Evolutionary conservation across 37 sponge, comb jelly and placozoan genomes (phyloP).

Genomic region (Beroe forskalii): DNA sequence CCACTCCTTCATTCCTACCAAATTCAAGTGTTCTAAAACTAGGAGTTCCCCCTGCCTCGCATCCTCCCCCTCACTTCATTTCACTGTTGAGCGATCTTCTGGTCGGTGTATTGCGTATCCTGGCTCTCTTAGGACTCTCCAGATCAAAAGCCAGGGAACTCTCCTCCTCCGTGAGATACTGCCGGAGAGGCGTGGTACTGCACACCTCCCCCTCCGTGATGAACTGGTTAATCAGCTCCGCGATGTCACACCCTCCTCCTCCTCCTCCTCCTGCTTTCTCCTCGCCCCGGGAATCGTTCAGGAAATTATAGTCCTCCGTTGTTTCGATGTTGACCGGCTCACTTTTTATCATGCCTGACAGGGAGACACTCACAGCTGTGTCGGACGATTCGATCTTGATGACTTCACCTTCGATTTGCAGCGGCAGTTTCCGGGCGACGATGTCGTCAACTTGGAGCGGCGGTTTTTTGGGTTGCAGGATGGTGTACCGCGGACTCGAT

Average conservation of each 20-base stretch:
- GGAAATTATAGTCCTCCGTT: not conserved
- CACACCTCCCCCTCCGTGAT: slow-evolving; percentile 59
- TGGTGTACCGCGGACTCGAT: not conserved
- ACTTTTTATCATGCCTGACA: not conserved
- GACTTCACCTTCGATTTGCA: not conserved
- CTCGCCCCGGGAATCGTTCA: not conserved
- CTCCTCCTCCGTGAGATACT: slow-evolving; percentile 45
- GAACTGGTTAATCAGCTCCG: slow-evolving; percentile 40
- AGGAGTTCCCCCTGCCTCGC: not conserved
- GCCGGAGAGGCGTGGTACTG: slow-evolving; percentile 2
- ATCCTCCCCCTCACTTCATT: slow-evolving; percentile 35
- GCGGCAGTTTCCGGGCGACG: not conserved
- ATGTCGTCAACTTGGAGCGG: not conserved
- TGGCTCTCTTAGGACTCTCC: slow-evolving; percentile 27
- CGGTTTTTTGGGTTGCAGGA: not conserved
- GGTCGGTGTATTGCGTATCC: not conserved
- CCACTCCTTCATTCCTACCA: too few relatives aligned
- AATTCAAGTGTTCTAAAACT: too few relatives aligned
- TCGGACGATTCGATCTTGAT: not conserved
- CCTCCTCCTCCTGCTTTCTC: not conserved
- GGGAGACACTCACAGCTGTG: not conserved
- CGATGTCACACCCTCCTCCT: slow-evolving; percentile 36
- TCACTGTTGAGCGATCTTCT: slow-evolving; percentile 1
- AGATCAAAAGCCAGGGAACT: slow-evolving; percentile 21
- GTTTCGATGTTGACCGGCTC: not conserved